Base-by-base conservation (phyloP, 2,888 invertebrate species). In the Stegana nigrithorax region DNA sequence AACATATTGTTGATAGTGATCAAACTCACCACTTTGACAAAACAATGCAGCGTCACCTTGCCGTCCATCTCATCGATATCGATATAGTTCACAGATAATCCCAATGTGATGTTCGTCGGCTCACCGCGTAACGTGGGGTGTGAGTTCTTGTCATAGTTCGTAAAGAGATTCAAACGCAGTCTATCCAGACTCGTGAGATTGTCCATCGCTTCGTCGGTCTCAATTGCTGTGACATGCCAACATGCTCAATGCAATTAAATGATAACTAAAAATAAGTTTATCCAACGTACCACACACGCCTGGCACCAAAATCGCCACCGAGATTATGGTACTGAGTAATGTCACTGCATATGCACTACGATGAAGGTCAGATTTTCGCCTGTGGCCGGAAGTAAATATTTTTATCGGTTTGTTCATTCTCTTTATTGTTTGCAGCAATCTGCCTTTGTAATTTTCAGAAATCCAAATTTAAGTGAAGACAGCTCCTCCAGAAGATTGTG, bases 11-110 rank as follows among this genome's bases (percentile, higher is more conserved):
- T n/a, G n/a, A n/a, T n/a, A n/a, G 32, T 32, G 8, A 14, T 5
- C 12, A 6, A 29, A 73, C 77, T 77, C 84, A 93, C 93, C 87
- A 92, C 84, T 67, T 84, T 87, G 5, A 92, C 73, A 89, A 89
- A 90, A 4, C 87, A 87, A 73, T 89, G 88, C 1, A 90, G 81
- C 0, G 87, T 88, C 72, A 93, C 86, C 59, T 89, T 87, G 7
- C 90, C 89, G 73, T 88, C 87, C 17, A 86, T 78, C 78, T 92
- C 92, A 77, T 90, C 88, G 80, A 93, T 81, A 70, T 90, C 89
- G 29, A 92, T 87, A 78, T 93, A 92, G 58, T 88, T 87, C 27
- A 93, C 71, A 8, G 88, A 86, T 32, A 93, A 80, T 26, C 87
- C 87, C 47, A 92, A 61, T 8, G 66, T 67, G 8, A 84, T 67